These are phyloP conservation scores for Pilophorus perplexus DNA, from an alignment of 2,888 invertebrate genomes.

Conservation along the genomic window DNA sequence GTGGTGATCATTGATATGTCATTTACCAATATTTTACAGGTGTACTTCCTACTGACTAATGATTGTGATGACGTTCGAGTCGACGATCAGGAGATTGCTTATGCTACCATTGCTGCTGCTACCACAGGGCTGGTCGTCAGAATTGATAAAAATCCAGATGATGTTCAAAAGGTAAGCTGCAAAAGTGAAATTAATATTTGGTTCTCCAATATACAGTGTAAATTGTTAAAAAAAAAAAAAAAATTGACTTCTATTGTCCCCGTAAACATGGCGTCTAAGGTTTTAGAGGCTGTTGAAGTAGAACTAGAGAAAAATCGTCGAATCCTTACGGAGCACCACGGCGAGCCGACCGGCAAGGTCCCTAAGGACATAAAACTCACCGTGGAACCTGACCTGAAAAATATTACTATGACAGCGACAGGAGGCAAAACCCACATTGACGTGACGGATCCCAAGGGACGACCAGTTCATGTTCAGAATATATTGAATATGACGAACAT, in stretches of 20 bases:
- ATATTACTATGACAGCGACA: conserved; percentile 68
- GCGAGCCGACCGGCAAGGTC: conserved; percentile 43
- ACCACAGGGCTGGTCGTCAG: conserved; percentile 59
- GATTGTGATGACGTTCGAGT: conserved; percentile 57
- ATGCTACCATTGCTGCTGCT: conserved; percentile 67
- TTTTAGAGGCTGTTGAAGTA: conserved; percentile 6
- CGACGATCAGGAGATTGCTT: conserved; percentile 64
- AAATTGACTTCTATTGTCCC: too few relatives aligned
- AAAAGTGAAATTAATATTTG: too few relatives aligned
- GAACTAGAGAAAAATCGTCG: conserved; percentile 23
- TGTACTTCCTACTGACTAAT: conserved; percentile 73
- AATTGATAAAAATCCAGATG: background rate
- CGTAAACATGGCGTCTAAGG: too few relatives aligned
- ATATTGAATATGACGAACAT: conserved; percentile 33
- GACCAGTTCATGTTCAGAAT: conserved; percentile 42
- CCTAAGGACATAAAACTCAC: conserved; percentile 55
- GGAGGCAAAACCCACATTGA: conserved; percentile 63
- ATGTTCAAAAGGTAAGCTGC: background rate
- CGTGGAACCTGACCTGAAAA: conserved; percentile 63
- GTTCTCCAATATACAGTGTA: too few relatives aligned
- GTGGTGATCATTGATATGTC: too few relatives aligned
- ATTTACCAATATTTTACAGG: conserved; percentile 58
- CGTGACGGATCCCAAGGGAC: conserved; percentile 58
- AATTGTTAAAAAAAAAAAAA: too few relatives aligned
- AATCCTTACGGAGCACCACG: conserved; percentile 4